phyloP scores from a whole-genome alignment of 2,797 vertebrate species.

The Aythya fuligula region DNA sequence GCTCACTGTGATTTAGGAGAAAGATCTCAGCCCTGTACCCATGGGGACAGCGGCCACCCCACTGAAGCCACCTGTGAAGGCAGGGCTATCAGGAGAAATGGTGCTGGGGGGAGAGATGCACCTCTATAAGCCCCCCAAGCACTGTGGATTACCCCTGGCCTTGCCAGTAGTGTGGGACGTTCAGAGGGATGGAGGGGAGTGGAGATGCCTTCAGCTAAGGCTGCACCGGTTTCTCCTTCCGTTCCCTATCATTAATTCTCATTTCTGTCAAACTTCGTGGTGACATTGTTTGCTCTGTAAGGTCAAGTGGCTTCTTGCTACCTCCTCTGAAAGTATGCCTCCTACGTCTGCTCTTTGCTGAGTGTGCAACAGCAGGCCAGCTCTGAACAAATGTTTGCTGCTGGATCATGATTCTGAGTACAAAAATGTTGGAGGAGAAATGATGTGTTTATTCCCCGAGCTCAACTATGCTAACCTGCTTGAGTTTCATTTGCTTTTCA shows the following conservation, averaged over 20 bases:
- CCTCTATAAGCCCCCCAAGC: neutral
- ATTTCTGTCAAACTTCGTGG: neutral
- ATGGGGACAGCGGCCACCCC: neutral
- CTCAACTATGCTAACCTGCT: neutral
- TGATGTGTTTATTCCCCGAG: neutral
- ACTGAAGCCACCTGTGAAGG: neutral
- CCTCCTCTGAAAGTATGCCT: fast-evolving
- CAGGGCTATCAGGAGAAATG: neutral
- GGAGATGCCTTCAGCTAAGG: neutral
- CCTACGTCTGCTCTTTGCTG: neutral
- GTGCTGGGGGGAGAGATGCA: too few species aligned
- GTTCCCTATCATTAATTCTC: neutral
- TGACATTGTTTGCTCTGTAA: neutral
- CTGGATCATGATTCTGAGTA: neutral
- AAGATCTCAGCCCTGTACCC: neutral
- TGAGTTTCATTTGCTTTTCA: neutral
- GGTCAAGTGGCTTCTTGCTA: neutral
- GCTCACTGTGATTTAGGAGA: neutral
- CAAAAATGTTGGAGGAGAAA: neutral
- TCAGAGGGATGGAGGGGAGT: neutral
- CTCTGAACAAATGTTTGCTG: neutral
- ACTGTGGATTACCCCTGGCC: neutral
- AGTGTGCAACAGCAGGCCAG: neutral
- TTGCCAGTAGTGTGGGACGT: neutral
- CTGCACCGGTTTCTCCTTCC: neutral